These are phyloP conservation scores for Ardeotis arabs DNA, from an alignment of 2,113 vertebrate species.

Conservation along the genomic window DNA sequence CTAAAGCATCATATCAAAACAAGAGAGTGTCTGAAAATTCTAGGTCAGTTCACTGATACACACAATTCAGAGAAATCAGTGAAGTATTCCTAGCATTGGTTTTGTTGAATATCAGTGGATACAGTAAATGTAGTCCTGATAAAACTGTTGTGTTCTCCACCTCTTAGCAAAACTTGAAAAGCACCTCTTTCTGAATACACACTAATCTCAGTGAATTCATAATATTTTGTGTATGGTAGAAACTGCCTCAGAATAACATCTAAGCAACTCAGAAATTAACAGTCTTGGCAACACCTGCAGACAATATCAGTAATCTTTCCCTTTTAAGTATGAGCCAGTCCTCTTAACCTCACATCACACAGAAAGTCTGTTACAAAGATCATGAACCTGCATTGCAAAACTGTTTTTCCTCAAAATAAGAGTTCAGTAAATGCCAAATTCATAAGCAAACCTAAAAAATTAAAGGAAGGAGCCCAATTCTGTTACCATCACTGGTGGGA, in stretches of 20 bases:
- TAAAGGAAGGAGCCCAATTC: not conserved
- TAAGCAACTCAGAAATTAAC: not conserved
- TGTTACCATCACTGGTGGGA: not conserved
- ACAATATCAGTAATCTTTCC: not conserved
- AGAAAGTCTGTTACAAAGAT: not conserved
- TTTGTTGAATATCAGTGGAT: not conserved
- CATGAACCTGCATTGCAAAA: not conserved
- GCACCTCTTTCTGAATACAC: not conserved
- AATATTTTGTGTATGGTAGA: not conserved
- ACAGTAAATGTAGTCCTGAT: not conserved
- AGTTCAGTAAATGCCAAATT: not conserved
- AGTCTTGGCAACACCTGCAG: not conserved
- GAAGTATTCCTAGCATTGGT: not conserved
- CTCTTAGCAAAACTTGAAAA: not conserved
- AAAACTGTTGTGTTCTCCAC: not conserved
- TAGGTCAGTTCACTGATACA: not conserved
- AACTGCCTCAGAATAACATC: not conserved
- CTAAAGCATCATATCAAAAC: not conserved
- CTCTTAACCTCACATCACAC: not conserved
- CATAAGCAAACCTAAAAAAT: not conserved
- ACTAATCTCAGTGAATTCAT: not conserved
- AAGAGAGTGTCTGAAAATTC: not conserved
- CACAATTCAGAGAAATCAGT: not conserved
- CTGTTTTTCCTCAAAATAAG: not conserved
- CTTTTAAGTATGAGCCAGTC: not conserved